Base-by-base conservation (phyloP, 2,113 vertebrate species). In the Alligator sinensis region DNA sequence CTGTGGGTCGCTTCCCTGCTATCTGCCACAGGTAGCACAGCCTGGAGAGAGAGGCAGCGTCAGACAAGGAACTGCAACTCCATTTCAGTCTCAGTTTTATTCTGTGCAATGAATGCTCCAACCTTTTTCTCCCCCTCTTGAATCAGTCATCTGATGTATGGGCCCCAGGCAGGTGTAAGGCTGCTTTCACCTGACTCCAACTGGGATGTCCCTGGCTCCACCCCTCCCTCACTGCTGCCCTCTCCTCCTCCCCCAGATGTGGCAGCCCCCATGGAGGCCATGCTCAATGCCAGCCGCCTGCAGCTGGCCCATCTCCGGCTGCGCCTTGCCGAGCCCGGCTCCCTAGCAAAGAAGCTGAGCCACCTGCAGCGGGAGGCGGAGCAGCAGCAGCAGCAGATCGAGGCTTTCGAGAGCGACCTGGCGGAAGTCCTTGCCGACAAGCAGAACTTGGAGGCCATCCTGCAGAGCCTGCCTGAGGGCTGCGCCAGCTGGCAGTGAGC, bases 361-460 rank as follows among this genome's bases (percentile, higher is more conserved):
- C 93, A 30, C 78, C 96, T 99, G 95, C 97, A 96, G 34, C 96
- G 90, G 17, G 99, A 99, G 15, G 98, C 98, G 0, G 84, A 92
- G 12, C 97, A 95, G 82, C 99, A 99, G 95, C 94, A 85, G 88
- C 96, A 97, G 77, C 97, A 97, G 79, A 97, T 99, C 94, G 97
- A 95, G 68, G 95, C 84, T 0, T 98, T 99, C 0, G 98, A 99
- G 75, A 97, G 92, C 0, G 98, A 99, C 96, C 96, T 99, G 5
- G 97, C 97, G 10, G 98, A 99, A 97, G 98, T 99, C 95, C 95
- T 21, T 3, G 98, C 98, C 0, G 99, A 99, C 97, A 98, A 98
- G 95, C 93, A 95, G 95, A 99, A 99, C 97, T 90, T 99, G 95
- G 98, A 98, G 95, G 98, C 99, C 97, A 99, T 99, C 74, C 96